Evolutionary conservation across 2,113 vertebrate species (phyloP).

Genomic region (Megaceryle maxima): DNA sequence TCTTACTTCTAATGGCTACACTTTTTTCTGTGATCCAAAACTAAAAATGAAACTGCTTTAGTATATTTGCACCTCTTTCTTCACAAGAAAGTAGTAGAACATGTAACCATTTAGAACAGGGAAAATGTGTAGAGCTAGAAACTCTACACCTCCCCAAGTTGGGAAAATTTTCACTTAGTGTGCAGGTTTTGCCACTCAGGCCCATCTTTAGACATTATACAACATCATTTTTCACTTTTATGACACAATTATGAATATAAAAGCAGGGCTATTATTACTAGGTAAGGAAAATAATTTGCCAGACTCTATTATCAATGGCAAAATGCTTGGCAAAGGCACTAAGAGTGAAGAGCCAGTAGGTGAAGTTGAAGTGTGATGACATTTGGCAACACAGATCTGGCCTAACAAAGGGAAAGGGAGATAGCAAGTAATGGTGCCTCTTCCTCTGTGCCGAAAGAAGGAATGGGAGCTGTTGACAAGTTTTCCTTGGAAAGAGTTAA

Average conservation of each 20-base stretch:
- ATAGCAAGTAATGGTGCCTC: neutral
- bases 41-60: neutral
- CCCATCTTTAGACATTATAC: neutral
- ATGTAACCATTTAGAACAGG: neutral
- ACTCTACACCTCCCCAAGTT: neutral
- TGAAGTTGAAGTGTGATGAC: slow-evolving; percentile 3
- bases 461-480: neutral
- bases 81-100: neutral
- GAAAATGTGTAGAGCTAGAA: neutral
- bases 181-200: neutral
- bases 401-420: neutral
- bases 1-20: neutral
- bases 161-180: slow-evolving; percentile 1
- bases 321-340: neutral
- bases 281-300: slow-evolving; percentile 2
- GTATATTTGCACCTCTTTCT: neutral
- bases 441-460: neutral
- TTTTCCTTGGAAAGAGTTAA: neutral
- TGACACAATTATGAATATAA: neutral
- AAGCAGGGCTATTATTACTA: neutral
- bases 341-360: neutral
- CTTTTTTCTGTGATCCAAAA: neutral
- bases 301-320: slow-evolving; percentile 11
- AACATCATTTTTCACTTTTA: neutral
- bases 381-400: neutral